Evolutionary conservation across 2,113 vertebrate species (phyloP).

Genomic region (Onychorhynchus coronatus): DNA sequence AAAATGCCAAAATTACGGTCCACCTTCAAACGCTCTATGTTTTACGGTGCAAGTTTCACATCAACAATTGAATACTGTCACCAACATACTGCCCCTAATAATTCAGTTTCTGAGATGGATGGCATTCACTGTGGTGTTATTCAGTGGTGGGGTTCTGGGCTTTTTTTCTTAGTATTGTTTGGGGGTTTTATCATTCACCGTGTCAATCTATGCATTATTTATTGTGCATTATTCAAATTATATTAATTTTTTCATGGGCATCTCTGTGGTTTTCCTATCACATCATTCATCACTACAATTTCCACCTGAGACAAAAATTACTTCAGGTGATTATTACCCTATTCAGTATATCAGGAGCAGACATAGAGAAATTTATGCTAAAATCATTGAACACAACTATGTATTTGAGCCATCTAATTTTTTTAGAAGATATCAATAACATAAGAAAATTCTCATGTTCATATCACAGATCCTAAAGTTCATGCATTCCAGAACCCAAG

Average conservation of each 20-base stretch:
- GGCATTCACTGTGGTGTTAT: background rate
- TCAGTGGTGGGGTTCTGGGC: fast-evolving
- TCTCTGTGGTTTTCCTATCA: background rate
- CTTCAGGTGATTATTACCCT: background rate
- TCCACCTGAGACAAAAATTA: background rate
- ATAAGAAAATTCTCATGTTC: background rate
- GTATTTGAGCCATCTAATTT: background rate
- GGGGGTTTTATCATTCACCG: background rate
- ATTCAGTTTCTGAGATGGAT: background rate
- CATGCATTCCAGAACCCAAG: background rate
- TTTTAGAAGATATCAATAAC: background rate
- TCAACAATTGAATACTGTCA: background rate
- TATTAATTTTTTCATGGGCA: background rate
- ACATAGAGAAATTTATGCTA: background rate
- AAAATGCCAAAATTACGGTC: background rate
- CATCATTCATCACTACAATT: background rate
- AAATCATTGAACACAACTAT: background rate
- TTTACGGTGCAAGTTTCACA: background rate
- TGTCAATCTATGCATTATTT: background rate
- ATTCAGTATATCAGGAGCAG: background rate
- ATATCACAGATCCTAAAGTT: background rate
- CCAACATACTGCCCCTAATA: background rate
- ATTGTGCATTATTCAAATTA: background rate
- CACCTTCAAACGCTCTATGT: background rate
- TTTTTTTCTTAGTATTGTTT: background rate